phyloP scores from a whole-genome alignment of 2,113 vertebrate genomes.

The Suncus etruscus region DNA sequence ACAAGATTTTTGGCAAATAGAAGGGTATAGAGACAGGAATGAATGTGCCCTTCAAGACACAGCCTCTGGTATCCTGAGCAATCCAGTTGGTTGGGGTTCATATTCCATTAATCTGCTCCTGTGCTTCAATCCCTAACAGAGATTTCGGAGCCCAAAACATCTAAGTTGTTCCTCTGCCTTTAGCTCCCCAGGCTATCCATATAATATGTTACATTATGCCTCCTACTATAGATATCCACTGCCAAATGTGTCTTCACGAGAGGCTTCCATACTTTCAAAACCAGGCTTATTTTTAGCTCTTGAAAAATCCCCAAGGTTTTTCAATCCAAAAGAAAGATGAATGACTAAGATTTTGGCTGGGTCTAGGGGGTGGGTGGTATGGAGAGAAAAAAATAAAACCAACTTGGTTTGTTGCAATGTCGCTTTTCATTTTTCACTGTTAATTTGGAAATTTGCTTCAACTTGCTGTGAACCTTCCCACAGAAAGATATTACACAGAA shows the following conservation, averaged over 20 bases:
- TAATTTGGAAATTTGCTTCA: constrained; percentile 82
- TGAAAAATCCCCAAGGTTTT: constrained; percentile 52
- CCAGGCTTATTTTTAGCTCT: constrained; percentile 72
- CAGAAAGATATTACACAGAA: constrained; percentile 81
- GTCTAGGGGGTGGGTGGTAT: rapidly evolving
- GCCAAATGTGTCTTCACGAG: constrained; percentile 46
- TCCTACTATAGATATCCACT: background rate
- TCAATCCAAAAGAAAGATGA: constrained; percentile 62
- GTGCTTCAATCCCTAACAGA: background rate
- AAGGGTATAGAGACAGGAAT: background rate
- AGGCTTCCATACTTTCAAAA: constrained; percentile 64
- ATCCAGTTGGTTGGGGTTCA: background rate
- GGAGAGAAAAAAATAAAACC: constrained; percentile 1
- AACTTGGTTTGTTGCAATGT: constrained; percentile 64
- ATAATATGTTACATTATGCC: no score
- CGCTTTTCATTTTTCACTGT: constrained; percentile 76
- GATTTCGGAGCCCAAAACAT: background rate
- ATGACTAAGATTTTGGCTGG: constrained; percentile 18
- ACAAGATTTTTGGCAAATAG: background rate
- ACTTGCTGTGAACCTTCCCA: constrained; percentile 79
- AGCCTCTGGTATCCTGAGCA: background rate
- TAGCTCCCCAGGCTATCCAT: background rate
- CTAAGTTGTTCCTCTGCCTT: background rate
- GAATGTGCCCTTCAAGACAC: background rate
- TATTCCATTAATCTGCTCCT: background rate